phyloP scores from a whole-genome alignment of 2,888 invertebrate species.

The Drosophila picticornis region DNA sequence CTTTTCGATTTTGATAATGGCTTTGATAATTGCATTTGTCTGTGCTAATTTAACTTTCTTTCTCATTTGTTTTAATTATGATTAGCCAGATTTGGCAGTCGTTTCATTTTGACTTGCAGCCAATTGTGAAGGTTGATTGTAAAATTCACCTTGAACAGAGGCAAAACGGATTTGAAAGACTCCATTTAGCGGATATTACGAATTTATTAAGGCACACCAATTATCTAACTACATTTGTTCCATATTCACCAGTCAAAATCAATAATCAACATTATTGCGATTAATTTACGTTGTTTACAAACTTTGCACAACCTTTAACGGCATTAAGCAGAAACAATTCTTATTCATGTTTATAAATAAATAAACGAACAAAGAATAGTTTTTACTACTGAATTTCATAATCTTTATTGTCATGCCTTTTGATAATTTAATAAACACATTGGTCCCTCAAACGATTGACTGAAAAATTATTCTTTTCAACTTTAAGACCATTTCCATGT shows the following conservation, averaged over 20 bases:
- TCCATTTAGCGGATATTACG: neutral
- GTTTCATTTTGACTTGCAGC: conserved; percentile 9
- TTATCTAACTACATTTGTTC: neutral
- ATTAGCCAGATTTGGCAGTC: conserved; percentile 3
- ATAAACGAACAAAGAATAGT: too few relatives aligned
- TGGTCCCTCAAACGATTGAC: neutral
- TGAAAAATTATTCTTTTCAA: neutral
- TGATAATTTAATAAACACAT: neutral
- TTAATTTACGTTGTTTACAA: neutral
- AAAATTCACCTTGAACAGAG: conserved; percentile 23
- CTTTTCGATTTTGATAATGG: conserved; percentile 19
- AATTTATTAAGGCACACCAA: neutral
- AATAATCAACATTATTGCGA: neutral
- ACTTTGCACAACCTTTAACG: neutral
- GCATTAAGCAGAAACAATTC: neutral
- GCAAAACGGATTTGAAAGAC: neutral
- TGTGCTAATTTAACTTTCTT: conserved; percentile 35
- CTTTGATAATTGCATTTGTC: neutral
- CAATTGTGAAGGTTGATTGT: conserved; percentile 18
- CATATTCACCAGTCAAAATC: neutral
- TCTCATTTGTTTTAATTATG: conserved; percentile 19
- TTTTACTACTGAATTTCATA: neutral
- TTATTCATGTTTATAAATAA: neutral
- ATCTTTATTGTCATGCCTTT: neutral
- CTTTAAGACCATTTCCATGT: neutral